A percentile compares a stretch with the other conserved stretches of the same genome.
phyloP scores from a whole-genome alignment of 37 sponge, comb jelly and placozoan genomes.

The Beroe ovata region DNA sequence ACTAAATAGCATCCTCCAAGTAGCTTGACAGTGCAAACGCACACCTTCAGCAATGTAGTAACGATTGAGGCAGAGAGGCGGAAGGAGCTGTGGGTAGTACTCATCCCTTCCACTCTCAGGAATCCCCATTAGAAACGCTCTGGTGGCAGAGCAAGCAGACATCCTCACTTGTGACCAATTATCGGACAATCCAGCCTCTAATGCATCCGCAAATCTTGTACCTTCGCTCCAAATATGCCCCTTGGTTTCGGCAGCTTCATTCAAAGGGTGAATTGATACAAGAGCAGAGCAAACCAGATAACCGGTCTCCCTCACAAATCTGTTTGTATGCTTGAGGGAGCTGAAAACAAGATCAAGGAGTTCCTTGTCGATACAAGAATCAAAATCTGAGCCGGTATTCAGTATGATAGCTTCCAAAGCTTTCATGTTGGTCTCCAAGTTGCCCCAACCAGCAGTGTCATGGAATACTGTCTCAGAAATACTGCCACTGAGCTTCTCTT shows the following conservation, averaged over 20 bases:
- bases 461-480: conserved; percentile 79
- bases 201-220: conserved; percentile 50
- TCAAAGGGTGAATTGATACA: conserved; percentile 69
- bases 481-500: conserved; percentile 65
- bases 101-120: conserved; percentile 38
- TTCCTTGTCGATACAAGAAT: conserved; percentile 72
- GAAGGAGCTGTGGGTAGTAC: conserved; percentile 75
- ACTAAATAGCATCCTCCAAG: conserved; percentile 79
- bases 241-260: background rate
- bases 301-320: conserved; percentile 91
- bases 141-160: conserved; percentile 85
- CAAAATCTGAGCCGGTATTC: conserved; percentile 77
- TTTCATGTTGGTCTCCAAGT: conserved; percentile 89
- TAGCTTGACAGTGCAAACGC: conserved; percentile 89
- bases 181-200: conserved; percentile 81
- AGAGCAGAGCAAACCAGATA: conserved; percentile 73
- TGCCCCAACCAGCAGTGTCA: conserved; percentile 94
- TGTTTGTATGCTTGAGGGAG: conserved; percentile 81
- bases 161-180: conserved; percentile 96
- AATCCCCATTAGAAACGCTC: conserved; percentile 73
- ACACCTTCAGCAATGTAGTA: conserved; percentile 98
- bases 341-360: conserved; percentile 81
- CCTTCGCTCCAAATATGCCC: conserved; percentile 62
- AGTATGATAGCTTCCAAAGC: conserved; percentile 75
- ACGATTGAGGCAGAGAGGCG: conserved; percentile 93